phyloP scores from a whole-genome alignment of 2,113 vertebrate species.

The Macheiramphus alcinus region DNA sequence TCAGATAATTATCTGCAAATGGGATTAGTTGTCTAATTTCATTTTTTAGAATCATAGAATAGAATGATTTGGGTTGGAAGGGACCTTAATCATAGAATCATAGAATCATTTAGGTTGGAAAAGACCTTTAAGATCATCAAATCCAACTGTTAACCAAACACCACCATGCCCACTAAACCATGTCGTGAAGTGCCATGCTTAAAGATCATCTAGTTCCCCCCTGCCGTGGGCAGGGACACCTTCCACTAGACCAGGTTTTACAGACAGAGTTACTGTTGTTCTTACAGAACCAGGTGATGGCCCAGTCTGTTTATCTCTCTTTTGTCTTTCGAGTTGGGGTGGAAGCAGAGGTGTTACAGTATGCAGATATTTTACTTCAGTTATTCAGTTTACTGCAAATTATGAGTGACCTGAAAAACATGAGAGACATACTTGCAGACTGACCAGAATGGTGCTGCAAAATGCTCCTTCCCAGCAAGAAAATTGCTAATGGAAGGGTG shows the following conservation, averaged over 20 bases:
- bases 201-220: too few relatives aligned
- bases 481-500: not conserved
- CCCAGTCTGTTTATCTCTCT: not conserved
- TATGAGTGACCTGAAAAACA: not conserved
- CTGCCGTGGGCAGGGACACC: too few relatives aligned
- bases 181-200: too few relatives aligned
- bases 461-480: not conserved
- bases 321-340: not conserved
- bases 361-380: not conserved
- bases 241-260: too few relatives aligned
- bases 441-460: not conserved
- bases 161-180: too few relatives aligned
- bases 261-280: not conserved
- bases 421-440: not conserved
- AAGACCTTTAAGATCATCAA: too few relatives aligned
- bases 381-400: not conserved
- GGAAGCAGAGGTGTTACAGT: not conserved
- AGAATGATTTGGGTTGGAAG: too few relatives aligned
- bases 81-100: too few relatives aligned
- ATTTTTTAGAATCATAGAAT: not conserved
- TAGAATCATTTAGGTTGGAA: too few relatives aligned
- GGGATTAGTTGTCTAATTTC: not conserved
- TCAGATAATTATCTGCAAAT: not conserved
- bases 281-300: not conserved
- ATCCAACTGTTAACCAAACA: too few relatives aligned